Evolutionary conservation across 2,888 invertebrate genomes (phyloP), one percentile per base, ranked within the genome.

Genomic region (Spialia ferax): DNA sequence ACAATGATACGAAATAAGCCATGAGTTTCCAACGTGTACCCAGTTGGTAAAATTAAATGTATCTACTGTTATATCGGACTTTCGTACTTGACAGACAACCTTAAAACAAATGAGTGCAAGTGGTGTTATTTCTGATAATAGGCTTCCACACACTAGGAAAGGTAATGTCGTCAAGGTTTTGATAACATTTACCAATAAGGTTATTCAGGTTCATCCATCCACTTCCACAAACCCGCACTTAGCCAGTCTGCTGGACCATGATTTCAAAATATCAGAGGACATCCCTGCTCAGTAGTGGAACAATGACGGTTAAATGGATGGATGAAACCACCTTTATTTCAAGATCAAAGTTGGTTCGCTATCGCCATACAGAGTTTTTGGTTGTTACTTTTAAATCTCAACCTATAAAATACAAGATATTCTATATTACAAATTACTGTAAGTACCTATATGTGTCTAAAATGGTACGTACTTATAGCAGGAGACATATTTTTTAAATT

Each of bases 401-500:
- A 50, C 52, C 32, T 48, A 68, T 62, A 56, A 68, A 61, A 48
- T 56, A 68, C 56, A 68, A 52, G 50, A 68, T 63, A 63, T 59
- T 68, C 38, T 63, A 59, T 52, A 52, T 56, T 62, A 66, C 42
- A 68, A 60, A 13, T 48, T 48, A 48, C 48, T 48, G 48, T 48
- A 48, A 45, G 45, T 59, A n/a, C n/a, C n/a, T n/a, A 54, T 61
- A 69, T 32, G 56, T 48, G 23, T 62, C 45, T 68, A 68, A 61
- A 48, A 56, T 62, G 67, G 56, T 68, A 62, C 56, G 67, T 62
- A 62, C 61, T 61, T 67, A 64, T 56, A 55, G 80, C 82, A 92
- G 93, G 93, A 93, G 93, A 93, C 93, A 93, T 93, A 93, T 93
- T 93, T 93, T 93, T 83, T 77, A 76, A 80, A 85, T 86, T 82